Evolutionary conservation across 30 jellyfish, hydroid and myxozoan species (phyloP), one percentile per base, ranked within the genome.

Genomic region (Calvadosia cruxmelitensis): DNA sequence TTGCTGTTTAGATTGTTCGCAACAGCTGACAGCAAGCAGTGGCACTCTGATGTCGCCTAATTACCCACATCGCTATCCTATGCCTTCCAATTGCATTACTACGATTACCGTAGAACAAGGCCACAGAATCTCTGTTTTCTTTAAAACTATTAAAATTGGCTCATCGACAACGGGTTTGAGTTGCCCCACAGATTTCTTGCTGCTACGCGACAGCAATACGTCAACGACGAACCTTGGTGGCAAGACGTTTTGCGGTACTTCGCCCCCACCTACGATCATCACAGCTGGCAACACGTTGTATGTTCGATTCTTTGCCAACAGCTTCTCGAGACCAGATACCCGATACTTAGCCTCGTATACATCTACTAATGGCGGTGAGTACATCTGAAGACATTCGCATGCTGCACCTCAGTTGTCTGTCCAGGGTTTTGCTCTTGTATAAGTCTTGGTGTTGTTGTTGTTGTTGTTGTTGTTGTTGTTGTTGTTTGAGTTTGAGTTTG

Each of bases 41-140:
- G 93, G 93, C 33, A 27, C 64, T 69, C 25, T 79, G 23, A 48
- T 80, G 34, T 79, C 93, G 33, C 93, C 93, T 15, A 79, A 79
- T 53, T 79, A 79, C 74, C 93, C 93, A 30, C 50, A 71, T 7
- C 27, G 42, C 52, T 78, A 79, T 72, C 93, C 93, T 3, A 2
- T 65, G 1, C 27, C 28, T 35, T 70, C 71, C 68, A 72, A 79
- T 3, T 79, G 93, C 50, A 50, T 64, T 7, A 68, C 79, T 73
- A 79, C 63, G 63, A 63, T 79, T 51, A 66, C 79, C 2, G 93
- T 72, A 33, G 65, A 79, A 36, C 80, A 63, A 0, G 93, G 93
- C 33, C 62, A 35, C 75, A 79, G 53, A 49, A 70, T 79, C 27
- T 73, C 52, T 23, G 0, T 79, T 68, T 70, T 68, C 35, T 79